Evolutionary conservation across 2,797 vertebrate species (phyloP).

Genomic region (Sebastes cheni): DNA sequence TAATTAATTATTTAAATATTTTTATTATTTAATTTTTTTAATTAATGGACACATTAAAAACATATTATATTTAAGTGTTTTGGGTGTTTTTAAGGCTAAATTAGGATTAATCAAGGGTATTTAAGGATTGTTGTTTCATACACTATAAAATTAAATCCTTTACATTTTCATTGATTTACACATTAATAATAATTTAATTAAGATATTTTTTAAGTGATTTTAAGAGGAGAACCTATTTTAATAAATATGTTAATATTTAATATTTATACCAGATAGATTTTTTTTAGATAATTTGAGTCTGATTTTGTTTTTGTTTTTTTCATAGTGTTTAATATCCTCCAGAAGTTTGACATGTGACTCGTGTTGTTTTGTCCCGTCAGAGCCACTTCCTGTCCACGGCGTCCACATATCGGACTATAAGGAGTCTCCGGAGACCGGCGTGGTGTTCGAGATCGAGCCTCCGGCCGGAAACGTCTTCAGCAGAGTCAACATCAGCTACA

Average conservation of each 20-base stretch:
- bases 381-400: constrained; percentile 89
- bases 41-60: background rate
- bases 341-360: background rate
- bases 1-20: too few species aligned
- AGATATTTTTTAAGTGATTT: background rate
- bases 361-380: constrained; percentile 66
- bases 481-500: constrained; percentile 95
- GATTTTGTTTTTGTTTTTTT: accelerated
- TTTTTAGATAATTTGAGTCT: too few species aligned
- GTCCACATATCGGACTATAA: constrained; percentile 90
- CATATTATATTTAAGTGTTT: background rate
- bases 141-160: background rate
- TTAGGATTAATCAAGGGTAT: background rate
- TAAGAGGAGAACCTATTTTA: too few species aligned
- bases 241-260: too few species aligned
- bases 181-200: background rate
- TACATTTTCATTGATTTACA: background rate
- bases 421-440: constrained; percentile 93
- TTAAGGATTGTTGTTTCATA: background rate
- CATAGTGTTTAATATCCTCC: too few species aligned
- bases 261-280: background rate
- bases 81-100: background rate
- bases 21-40: too few species aligned
- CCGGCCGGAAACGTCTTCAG: constrained; percentile 91
- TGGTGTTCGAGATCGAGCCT: constrained; percentile 91